A percentile compares a stretch with the other conserved stretches of the same genome.
phyloP scores from a whole-genome alignment of 2,888 invertebrate genomes.

The Diadromus collaris region DNA sequence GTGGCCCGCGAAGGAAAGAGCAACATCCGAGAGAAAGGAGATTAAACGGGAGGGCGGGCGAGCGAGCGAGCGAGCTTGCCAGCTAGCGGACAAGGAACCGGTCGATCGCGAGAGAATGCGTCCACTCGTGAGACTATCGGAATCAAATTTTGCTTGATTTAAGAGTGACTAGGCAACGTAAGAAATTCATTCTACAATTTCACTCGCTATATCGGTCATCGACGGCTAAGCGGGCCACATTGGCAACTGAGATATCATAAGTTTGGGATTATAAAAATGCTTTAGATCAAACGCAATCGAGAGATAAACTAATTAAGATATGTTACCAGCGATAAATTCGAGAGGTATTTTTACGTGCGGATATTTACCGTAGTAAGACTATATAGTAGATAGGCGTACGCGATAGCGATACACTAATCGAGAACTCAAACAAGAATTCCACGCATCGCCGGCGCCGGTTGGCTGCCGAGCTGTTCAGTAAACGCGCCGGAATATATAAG shows the following conservation, averaged over 20 bases:
- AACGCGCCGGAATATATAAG: conserved; percentile 40
- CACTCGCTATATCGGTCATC: conserved; percentile 11
- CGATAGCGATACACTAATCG: conserved; percentile 42
- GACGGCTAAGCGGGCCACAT: neutral
- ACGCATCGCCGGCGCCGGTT: conserved; percentile 53
- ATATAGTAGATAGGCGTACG: conserved; percentile 10
- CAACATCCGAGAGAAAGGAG: neutral
- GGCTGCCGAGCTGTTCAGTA: conserved; percentile 48
- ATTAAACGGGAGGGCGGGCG: neutral
- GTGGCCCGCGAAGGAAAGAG: conserved; percentile 22
- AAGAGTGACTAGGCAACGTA: conserved; percentile 61
- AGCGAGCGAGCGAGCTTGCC: conserved; percentile 42
- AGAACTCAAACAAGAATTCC: conserved; percentile 49
- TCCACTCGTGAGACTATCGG: conserved; percentile 52
- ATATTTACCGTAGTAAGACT: neutral
- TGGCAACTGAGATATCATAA: neutral
- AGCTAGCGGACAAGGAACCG: conserved; percentile 68
- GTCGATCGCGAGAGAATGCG: conserved; percentile 60
- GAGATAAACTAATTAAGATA: conserved; percentile 22
- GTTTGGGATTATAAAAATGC: neutral
- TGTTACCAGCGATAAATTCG: neutral
- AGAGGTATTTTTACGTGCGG: conserved; percentile 6
- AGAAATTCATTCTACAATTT: conserved; percentile 10
- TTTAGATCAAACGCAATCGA: neutral
- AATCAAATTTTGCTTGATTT: conserved; percentile 71